phyloP scores from a whole-genome alignment of 2,113 vertebrate species.

The Anhinga rufa region DNA sequence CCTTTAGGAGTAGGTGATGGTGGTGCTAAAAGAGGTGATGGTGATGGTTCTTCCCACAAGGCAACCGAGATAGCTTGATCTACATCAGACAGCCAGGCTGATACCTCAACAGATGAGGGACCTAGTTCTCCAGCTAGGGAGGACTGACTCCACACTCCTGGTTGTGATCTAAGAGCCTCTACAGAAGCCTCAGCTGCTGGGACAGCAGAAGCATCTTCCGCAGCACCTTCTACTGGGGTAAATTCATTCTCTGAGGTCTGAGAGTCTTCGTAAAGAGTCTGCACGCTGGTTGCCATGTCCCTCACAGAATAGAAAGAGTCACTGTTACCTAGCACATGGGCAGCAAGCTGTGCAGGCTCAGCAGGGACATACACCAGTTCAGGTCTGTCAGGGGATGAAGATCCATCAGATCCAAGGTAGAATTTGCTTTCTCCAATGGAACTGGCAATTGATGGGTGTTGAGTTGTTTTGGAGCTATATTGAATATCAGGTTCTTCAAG shows the following conservation, averaged over 20 bases:
- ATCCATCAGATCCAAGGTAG: neutral
- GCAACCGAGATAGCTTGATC: neutral
- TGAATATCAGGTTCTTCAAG: neutral
- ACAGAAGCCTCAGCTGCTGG: neutral
- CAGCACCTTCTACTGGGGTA: neutral
- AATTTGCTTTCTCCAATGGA: neutral
- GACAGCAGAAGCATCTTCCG: neutral
- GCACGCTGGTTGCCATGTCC: slow-evolving; percentile 62
- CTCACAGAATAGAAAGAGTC: slow-evolving; percentile 33
- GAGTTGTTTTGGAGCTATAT: slow-evolving; percentile 29
- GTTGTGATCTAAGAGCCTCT: neutral
- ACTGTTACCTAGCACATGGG: slow-evolving; percentile 57
- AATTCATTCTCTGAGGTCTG: neutral
- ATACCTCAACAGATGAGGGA: too few species aligned
- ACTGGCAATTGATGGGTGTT: slow-evolving; percentile 4
- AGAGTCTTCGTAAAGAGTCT: neutral
- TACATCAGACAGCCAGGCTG: neutral
- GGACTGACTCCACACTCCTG: neutral
- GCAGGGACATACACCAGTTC: slow-evolving; percentile 52
- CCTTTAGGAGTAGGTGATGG: slow-evolving; percentile 2
- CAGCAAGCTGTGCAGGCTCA: slow-evolving; percentile 59
- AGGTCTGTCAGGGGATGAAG: neutral
- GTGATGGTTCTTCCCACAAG: slow-evolving; percentile 41
- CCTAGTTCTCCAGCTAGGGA: neutral
- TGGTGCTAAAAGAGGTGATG: neutral